These are phyloP conservation scores for Colinus virginianus DNA, from an alignment of 2,113 vertebrate species.

Conservation along the genomic window DNA sequence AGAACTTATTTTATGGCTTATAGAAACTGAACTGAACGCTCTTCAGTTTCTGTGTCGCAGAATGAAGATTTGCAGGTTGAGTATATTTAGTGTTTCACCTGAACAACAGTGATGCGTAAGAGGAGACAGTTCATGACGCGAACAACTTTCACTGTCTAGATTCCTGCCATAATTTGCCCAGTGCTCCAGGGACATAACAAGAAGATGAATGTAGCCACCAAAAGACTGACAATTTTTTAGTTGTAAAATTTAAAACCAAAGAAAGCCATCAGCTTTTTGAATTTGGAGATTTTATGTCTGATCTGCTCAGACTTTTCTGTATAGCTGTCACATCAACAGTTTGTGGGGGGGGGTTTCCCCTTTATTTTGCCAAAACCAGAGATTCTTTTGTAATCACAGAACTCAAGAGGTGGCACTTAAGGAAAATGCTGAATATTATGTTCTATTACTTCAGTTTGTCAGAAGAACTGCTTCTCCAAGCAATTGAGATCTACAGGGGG, in stretches of 20 bases:
- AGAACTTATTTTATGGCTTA: neutral
- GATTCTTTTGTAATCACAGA: neutral
- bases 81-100: neutral
- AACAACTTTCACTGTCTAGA: neutral
- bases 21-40: neutral
- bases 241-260: neutral
- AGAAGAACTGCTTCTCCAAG: neutral
- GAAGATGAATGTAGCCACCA: neutral
- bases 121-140: neutral
- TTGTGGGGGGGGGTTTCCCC: neutral
- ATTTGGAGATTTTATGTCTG: neutral
- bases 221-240: neutral
- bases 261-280: neutral
- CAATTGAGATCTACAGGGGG: neutral
- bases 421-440: neutral
- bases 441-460: neutral
- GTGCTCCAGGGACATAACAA: neutral
- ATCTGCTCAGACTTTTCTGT: neutral
- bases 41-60: neutral
- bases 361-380: constrained; percentile 23
- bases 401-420: neutral
- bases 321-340: neutral
- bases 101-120: neutral
- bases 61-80: neutral
- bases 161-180: neutral